phyloP scores from a whole-genome alignment of 2,113 vertebrate genomes.

The Arenaria interpres region DNA sequence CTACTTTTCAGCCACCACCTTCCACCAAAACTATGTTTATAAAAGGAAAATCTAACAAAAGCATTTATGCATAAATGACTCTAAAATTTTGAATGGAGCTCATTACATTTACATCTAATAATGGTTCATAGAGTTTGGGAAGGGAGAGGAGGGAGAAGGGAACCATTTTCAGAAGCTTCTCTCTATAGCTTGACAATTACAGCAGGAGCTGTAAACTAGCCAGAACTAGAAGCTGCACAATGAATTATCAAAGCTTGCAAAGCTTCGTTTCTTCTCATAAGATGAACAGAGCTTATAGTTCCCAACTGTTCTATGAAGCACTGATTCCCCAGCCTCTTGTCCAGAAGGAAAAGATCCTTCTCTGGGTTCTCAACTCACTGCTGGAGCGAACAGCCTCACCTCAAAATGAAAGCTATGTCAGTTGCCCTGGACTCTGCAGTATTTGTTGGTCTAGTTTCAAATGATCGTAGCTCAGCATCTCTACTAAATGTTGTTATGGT shows the following conservation, averaged over 20 bases:
- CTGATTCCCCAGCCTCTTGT: not conserved
- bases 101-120: not conserved
- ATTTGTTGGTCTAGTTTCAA: not conserved
- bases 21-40: not conserved
- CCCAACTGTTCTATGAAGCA: not conserved
- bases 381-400: not conserved
- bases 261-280: not conserved
- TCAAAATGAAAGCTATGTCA: not conserved
- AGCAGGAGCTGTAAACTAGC: not conserved
- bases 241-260: not conserved
- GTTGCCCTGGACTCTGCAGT: not conserved
- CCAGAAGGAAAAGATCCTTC: not conserved
- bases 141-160: not conserved
- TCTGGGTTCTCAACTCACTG: not conserved
- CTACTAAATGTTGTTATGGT: constrained; percentile 46
- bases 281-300: not conserved
- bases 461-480: not conserved
- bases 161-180: not conserved
- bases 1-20: not conserved
- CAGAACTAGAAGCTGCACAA: not conserved
- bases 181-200: not conserved
- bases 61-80: not conserved
- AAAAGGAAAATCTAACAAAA: not conserved
- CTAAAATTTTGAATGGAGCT: not conserved
- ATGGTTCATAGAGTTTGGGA: not conserved